Evolutionary conservation across 1,140 invertebrate species (phyloP), one percentile per base, ranked within the genome.

Genomic region (Rhynchophorus ferrugineus): DNA sequence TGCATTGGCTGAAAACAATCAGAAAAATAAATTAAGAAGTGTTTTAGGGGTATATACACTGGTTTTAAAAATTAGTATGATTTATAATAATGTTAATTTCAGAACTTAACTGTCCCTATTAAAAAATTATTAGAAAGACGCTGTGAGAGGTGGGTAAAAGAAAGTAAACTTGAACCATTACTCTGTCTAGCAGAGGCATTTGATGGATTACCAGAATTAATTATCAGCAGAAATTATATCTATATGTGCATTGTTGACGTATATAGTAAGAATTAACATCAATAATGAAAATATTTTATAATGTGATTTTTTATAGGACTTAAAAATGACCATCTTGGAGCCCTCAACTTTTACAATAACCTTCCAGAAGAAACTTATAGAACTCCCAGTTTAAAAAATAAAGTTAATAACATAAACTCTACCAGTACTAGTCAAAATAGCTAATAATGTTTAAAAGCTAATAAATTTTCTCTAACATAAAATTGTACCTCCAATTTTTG

Each of bases 1-100:
- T 1, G 75, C 74, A 0, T 54, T 78, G 45, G 75, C 75, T 17
- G 75, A 78, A 44, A 68, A 69, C 1, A 71, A 71, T 5, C 69
- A 75, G 49, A 71, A 69, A 58, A 73, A 73, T 44, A 68, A 67
- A 0, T 60, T 78, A 2, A 67, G 68, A 14, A 71, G 71, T 44
- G 42, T 73, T 17, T 61, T 77, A 43, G 59, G 73, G 7, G 71
- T 64, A n/a, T n/a, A n/a, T n/a, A n/a, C n/a, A n/a, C n/a, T n/a
- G n/a, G n/a, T n/a, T n/a, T n/a, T n/a, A n/a, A n/a, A n/a, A n/a
- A n/a, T n/a, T 49, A 54, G 51, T 36, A 42, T 24, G 13, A 17
- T 6, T 20, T 41, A 18, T 41, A n/a, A 41, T 14, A 2, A 18
- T 41, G 20, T 18, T 5, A 41, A 41, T 41, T 9, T 41, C 16